phyloP scores from a whole-genome alignment of 30 jellyfish, hydroid and myxozoan species.

The Cassiopea xamachana region DNA sequence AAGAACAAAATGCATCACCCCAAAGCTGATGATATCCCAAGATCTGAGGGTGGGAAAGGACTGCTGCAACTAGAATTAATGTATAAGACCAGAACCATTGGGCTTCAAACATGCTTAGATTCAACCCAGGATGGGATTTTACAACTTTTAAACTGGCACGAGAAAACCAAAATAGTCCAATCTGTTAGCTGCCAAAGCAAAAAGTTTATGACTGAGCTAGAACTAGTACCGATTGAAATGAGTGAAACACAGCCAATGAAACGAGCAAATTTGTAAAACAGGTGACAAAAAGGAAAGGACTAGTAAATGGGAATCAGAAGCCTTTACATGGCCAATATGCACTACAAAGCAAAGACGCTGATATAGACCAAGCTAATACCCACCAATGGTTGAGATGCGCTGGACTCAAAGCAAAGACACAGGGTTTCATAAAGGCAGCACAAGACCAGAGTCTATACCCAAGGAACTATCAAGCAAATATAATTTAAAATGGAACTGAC shows the following conservation, averaged over 20 bases:
- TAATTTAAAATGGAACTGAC: neutral
- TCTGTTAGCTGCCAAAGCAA: neutral
- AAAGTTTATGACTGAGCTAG: neutral
- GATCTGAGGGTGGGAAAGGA: slow-evolving; percentile 4
- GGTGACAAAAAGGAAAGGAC: neutral
- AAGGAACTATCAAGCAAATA: neutral
- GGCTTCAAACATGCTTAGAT: neutral
- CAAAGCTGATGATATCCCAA: neutral
- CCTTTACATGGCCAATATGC: neutral
- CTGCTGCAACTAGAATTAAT: neutral
- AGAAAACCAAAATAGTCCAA: neutral
- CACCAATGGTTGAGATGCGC: slow-evolving; percentile 15
- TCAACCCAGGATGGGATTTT: neutral
- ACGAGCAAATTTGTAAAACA: neutral
- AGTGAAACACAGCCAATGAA: neutral
- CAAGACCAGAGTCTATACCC: neutral
- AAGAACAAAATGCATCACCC: neutral
- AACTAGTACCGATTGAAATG: neutral
- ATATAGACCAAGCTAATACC: slow-evolving; percentile 5
- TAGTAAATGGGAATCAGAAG: slow-evolving; percentile 4
- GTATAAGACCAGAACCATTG: neutral
- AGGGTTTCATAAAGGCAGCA: neutral
- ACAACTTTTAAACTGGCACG: neutral
- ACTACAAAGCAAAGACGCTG: slow-evolving; percentile 1
- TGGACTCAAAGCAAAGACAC: slow-evolving; percentile 1